Evolutionary conservation across 2,797 vertebrate genomes (phyloP), one percentile per base, ranked within the genome.

Genomic region (Lepus oiostolus): DNA sequence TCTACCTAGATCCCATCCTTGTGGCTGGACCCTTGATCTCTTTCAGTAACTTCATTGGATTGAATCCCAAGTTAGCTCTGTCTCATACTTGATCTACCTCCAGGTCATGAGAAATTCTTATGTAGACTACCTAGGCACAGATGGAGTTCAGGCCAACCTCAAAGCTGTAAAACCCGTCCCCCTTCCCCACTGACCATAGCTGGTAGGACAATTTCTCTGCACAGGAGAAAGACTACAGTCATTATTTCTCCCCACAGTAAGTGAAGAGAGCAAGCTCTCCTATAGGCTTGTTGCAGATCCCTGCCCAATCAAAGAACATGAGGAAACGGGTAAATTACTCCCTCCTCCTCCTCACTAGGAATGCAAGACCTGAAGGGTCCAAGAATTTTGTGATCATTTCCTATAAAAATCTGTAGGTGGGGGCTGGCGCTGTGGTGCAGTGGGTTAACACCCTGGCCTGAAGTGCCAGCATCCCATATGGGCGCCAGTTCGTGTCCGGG

Each of bases 321-420:
- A 76, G 26, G 58, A 87, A 60, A 75, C 42, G 12, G 17, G 76
- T n/a, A 26, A 79, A 42, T n/a, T 4, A 35, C 35, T 5, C 22
- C 42, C 13, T 62, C 42, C 42, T 30, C 2, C 21, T 68, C 7
- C 1, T 7, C 12, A 63, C 19, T 50, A 1, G 1, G 19, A 19
- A 63, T 74, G 21, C 30, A 85, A 17, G 50, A 76, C 9, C 7
- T 63, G 17, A 91, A 74, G 62, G 6, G 7, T 26, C 1, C 42
- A 68, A 67, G 63, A 70, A 74, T 88, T 85, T 68, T 79, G 50
- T 74, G 60, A 79, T 63, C 0, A 72, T 93, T 94, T 89, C 76
- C 76, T 86, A 85, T 82, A 71, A 30, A 83, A 72, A 52, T 67
- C 19, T 47, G 28, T 89, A n/a, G 67, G 80, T 8, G 42, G 7